A percentile compares a stretch with the other conserved stretches of the same genome.
phyloP scores from a whole-genome alignment of 2,797 vertebrate species.

The Poeciliopsis presidionis region DNA sequence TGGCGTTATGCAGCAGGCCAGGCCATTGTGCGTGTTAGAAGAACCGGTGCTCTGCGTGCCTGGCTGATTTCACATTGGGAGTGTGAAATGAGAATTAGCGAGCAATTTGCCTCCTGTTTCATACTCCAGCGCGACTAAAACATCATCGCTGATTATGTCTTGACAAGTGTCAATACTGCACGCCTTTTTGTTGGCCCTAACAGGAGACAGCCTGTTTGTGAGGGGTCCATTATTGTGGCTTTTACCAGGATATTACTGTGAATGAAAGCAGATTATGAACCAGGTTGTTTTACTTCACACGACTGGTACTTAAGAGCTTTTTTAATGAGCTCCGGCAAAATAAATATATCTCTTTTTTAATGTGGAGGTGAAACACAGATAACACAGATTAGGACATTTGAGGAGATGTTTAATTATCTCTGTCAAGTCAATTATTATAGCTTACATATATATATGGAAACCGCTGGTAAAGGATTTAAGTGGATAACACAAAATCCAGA shows the following conservation, averaged over 20 bases:
- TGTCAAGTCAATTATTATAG: slow-evolving; percentile 40
- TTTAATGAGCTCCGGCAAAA: slow-evolving; percentile 33
- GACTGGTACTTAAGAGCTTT: slow-evolving; percentile 8
- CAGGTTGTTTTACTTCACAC: slow-evolving; percentile 22
- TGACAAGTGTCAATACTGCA: slow-evolving; percentile 73
- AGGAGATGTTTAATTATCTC: slow-evolving; percentile 56
- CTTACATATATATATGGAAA: slow-evolving; percentile 25
- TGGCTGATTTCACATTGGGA: slow-evolving; percentile 75
- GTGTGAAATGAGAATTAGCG: slow-evolving; percentile 78
- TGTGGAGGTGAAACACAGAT: slow-evolving; percentile 39
- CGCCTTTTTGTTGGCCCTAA: slow-evolving; percentile 61
- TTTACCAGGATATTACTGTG: slow-evolving; percentile 40
- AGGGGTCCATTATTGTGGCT: slow-evolving; percentile 38
- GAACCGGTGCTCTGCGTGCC: slow-evolving; percentile 63
- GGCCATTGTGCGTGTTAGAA: slow-evolving; percentile 73
- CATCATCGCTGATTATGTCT: slow-evolving; percentile 71
- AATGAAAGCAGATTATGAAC: slow-evolving; percentile 47
- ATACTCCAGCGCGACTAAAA: slow-evolving; percentile 72
- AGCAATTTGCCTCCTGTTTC: slow-evolving; percentile 76
- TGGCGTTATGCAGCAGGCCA: slow-evolving; percentile 70
- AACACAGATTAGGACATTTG: slow-evolving; percentile 45
- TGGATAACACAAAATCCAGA: slow-evolving; percentile 24
- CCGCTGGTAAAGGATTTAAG: slow-evolving; percentile 17
- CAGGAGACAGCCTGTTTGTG: slow-evolving; percentile 50
- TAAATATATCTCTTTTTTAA: slow-evolving; percentile 49